These are phyloP conservation scores for Lasioglossum baleicum DNA, from an alignment of 1,140 invertebrate genomes.

Conservation along the genomic window DNA sequence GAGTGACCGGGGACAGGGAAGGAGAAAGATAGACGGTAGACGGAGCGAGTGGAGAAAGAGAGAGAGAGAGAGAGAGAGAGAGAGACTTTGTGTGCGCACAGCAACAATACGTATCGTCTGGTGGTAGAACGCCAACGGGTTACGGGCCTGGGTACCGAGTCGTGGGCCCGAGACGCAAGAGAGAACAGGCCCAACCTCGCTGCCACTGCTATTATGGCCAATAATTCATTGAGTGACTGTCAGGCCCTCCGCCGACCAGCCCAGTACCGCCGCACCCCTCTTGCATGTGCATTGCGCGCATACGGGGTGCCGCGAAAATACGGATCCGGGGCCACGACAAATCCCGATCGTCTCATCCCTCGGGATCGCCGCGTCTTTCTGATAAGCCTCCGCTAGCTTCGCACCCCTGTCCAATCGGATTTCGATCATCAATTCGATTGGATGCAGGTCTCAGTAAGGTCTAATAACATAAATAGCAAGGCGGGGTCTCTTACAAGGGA, in stretches of 20 bases:
- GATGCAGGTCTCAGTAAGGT: too few species aligned
- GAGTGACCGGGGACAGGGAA: too few species aligned
- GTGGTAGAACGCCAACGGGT: conserved; percentile 60
- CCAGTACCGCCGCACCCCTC: conserved; percentile 65
- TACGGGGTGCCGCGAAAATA: conserved; percentile 66
- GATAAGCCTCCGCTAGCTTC: too few species aligned
- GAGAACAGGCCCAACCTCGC: conserved; percentile 62
- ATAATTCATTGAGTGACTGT: conserved; percentile 78
- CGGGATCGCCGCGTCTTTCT: too few species aligned
- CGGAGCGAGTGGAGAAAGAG: too few species aligned
- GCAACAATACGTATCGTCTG: conserved; percentile 61
- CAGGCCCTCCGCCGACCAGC: conserved; percentile 70
- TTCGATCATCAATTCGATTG: too few species aligned
- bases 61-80: too few species aligned
- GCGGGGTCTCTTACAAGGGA: too few species aligned
- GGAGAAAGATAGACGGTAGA: too few species aligned
- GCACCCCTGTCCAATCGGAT: too few species aligned
- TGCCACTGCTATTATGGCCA: conserved; percentile 79
- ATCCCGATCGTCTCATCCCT: not conserved
- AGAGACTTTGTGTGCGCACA: conserved; percentile 29
- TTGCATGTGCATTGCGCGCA: conserved; percentile 63
- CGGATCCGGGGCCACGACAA: conserved; percentile 33
- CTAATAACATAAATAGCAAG: too few species aligned
- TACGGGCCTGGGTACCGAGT: conserved; percentile 62
- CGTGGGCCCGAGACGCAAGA: conserved; percentile 60